These are phyloP conservation scores for Venustaconcha ellipsiformis DNA, from an alignment of 1,140 invertebrate species.

Conservation along the genomic window DNA sequence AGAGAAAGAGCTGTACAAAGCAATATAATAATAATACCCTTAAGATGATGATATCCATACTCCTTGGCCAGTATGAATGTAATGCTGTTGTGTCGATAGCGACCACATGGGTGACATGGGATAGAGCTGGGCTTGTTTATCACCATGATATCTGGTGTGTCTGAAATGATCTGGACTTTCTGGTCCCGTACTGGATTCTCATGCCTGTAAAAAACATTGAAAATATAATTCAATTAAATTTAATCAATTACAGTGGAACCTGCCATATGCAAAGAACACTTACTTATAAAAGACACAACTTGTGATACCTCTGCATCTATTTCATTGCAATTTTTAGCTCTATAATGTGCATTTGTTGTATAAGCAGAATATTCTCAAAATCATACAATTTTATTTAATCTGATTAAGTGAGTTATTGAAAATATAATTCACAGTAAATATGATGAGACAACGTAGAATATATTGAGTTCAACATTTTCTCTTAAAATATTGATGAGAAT, in stretches of 20 bases:
- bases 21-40: conserved; percentile 76
- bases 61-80: conserved; percentile 97
- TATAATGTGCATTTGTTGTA: neutral
- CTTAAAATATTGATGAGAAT: no score
- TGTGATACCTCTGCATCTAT: no score
- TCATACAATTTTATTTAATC: no score
- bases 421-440: no score
- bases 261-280: neutral
- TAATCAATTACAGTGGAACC: no score
- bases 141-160: conserved; percentile 98
- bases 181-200: conserved; percentile 96
- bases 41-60: conserved; percentile 91
- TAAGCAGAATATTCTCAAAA: neutral
- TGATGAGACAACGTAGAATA: no score
- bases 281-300: neutral
- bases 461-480: no score
- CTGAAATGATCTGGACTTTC: conserved; percentile 94
- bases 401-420: no score
- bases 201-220: conserved; percentile 82
- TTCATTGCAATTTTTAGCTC: neutral
- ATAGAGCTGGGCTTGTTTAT: conserved; percentile 99
- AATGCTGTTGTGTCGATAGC: conserved; percentile 96
- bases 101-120: conserved; percentile 97
- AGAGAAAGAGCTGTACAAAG: no score
- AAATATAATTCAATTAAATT: no score